Percentiles rank a stretch among this genome's conserved stretches.
Conservation (phyloP, 1,140 invertebrate genomes). For the Drosophila novamexicana region DNA sequence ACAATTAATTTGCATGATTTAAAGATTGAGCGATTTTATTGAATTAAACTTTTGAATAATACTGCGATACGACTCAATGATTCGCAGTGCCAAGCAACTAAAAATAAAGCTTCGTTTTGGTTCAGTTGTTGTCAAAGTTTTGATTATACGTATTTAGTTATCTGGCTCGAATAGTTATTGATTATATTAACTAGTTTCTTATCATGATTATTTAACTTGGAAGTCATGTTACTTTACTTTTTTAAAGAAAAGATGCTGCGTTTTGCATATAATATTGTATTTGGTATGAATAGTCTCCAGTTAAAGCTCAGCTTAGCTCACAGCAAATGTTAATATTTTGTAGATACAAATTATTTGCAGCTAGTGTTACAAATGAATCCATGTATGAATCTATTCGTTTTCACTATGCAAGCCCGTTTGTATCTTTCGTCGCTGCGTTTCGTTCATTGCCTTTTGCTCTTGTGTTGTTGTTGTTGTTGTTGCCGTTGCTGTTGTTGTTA, state of each 20-base stretch:
- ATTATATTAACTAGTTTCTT: too few relatives aligned
- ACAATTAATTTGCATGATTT: background rate
- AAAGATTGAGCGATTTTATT: background rate
- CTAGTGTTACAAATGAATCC: conserved; percentile 42
- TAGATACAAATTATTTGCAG: conserved; percentile 30
- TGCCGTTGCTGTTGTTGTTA: conserved; percentile 41
- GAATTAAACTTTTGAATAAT: background rate
- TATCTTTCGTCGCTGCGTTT: conserved; percentile 66
- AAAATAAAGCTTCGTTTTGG: background rate
- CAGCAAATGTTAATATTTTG: conserved; percentile 17
- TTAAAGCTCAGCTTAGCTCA: conserved; percentile 52
- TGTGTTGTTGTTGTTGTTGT: conserved; percentile 5
- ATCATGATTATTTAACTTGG: background rate
- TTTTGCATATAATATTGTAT: too few relatives aligned
- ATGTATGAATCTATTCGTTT: conserved; percentile 35
- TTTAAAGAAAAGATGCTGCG: too few relatives aligned
- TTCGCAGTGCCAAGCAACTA: conserved; percentile 8
- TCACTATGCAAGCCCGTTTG: conserved; percentile 69
- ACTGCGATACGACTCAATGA: conserved; percentile 10
- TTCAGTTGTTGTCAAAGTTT: conserved; percentile 4
- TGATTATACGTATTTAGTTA: background rate
- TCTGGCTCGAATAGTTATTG: too few relatives aligned
- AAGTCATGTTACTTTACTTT: background rate
- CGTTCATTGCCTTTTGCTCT: conserved; percentile 68
- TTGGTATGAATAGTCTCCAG: background rate